These are phyloP conservation scores for Dasysyrphus albostriatus DNA, from an alignment of 2,888 invertebrate species.

Conservation along the genomic window DNA sequence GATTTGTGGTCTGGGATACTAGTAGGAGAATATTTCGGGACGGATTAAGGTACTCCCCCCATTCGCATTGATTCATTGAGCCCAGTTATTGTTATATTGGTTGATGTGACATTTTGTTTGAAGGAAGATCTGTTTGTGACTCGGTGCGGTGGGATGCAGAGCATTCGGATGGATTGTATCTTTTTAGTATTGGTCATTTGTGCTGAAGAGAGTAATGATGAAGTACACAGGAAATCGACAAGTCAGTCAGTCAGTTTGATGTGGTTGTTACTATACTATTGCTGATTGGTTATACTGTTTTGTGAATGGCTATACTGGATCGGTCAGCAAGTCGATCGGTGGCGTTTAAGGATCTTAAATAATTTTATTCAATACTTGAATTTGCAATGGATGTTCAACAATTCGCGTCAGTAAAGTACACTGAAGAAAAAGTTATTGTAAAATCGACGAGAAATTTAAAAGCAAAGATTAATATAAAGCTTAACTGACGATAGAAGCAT, in stretches of 20 bases:
- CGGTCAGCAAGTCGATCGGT: background rate
- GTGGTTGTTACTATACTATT: constrained; percentile 26
- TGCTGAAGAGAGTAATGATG: constrained; percentile 70
- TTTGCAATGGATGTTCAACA: constrained; percentile 37
- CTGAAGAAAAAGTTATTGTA: background rate
- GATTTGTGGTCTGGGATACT: constrained; percentile 8
- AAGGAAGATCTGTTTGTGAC: constrained; percentile 16
- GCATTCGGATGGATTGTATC: constrained; percentile 15
- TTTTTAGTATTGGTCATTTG: constrained; percentile 56
- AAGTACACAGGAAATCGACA: constrained; percentile 72
- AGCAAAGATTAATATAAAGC: no score
- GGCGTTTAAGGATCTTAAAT: constrained; percentile 24
- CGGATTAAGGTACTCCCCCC: constrained; percentile 46
- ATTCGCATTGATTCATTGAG: constrained; percentile 18
- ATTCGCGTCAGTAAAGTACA: background rate
- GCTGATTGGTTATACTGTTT: constrained; percentile 56
- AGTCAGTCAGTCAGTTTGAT: constrained; percentile 48
- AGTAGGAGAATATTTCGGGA: constrained; percentile 34
- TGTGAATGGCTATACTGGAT: constrained; percentile 19
- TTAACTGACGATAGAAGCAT: no score
- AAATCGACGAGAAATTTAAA: background rate
- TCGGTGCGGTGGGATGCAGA: background rate
- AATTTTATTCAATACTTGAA: constrained; percentile 9
- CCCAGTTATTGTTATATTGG: constrained; percentile 72
- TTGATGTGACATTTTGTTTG: constrained; percentile 66